Percentiles rank a stretch among this genome's conserved stretches.
Conservation (phyloP, 2,797 vertebrate species). For the Bradypodion pumilum region DNA sequence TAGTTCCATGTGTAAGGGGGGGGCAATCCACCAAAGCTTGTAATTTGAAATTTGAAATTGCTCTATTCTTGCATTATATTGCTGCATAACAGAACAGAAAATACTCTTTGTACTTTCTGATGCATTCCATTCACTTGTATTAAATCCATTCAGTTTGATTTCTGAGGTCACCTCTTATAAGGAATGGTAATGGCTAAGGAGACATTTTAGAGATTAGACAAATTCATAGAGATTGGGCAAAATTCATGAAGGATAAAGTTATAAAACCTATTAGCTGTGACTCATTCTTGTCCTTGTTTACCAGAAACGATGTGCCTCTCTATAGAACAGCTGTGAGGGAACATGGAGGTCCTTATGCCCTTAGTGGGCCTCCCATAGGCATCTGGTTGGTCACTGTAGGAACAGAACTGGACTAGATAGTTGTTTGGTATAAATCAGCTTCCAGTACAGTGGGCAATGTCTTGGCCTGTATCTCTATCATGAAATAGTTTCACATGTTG, state of each 20-base stretch:
- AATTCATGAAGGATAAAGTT: background rate
- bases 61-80: background rate
- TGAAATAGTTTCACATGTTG: background rate
- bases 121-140: background rate
- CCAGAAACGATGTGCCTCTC: background rate
- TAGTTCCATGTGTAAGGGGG: background rate
- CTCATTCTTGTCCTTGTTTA: background rate
- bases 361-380: background rate
- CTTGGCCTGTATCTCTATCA: background rate
- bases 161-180: background rate
- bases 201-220: background rate
- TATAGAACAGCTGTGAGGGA: background rate
- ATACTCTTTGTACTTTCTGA: background rate
- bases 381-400: background rate
- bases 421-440: no score
- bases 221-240: no score
- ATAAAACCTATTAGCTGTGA: background rate
- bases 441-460: background rate
- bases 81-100: conserved; percentile 4
- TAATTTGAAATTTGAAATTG: conserved; percentile 14
- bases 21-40: background rate
- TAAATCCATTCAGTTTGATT: background rate
- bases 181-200: background rate
- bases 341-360: background rate
- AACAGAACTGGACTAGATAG: background rate